Conservation (phyloP, 2,888 invertebrate species). For the Sacculina carcini region DNA sequence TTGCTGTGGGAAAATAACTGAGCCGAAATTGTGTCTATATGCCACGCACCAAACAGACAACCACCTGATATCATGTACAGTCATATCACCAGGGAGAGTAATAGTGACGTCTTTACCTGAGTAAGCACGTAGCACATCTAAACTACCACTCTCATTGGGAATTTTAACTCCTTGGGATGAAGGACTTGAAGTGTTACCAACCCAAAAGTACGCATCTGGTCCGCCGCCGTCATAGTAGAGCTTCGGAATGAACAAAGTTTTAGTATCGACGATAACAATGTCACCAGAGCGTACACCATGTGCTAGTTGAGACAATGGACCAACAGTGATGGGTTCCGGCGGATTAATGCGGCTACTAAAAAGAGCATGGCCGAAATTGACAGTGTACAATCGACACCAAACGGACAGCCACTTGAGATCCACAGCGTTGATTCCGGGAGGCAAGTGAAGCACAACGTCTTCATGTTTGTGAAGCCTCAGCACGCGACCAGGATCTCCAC, state of each 20-base stretch:
- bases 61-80: conserved; percentile 77
- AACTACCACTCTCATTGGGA: conserved; percentile 59
- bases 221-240: conserved; percentile 73
- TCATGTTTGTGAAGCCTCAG: no score
- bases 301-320: no score
- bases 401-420: no score
- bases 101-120: conserved; percentile 78
- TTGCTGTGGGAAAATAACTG: conserved; percentile 59
- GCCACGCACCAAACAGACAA: conserved; percentile 69
- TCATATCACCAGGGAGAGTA: conserved; percentile 52
- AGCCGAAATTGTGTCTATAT: conserved; percentile 67
- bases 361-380: no score
- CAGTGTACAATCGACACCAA: no score
- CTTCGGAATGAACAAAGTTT: conserved; percentile 74
- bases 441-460: no score
- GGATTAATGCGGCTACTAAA: no score
- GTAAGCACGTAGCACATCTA: conserved; percentile 52
- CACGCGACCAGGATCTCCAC: no score
- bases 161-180: conserved; percentile 57
- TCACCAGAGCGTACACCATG: conserved; percentile 70
- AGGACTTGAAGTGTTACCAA: conserved; percentile 62
- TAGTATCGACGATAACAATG: conserved; percentile 66
- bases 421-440: no score
- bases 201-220: conserved; percentile 81
- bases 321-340: no score